Evolutionary conservation across 1,140 invertebrate species (phyloP), one percentile per base, ranked within the genome.

Genomic region (Chironomus striatipennis): DNA sequence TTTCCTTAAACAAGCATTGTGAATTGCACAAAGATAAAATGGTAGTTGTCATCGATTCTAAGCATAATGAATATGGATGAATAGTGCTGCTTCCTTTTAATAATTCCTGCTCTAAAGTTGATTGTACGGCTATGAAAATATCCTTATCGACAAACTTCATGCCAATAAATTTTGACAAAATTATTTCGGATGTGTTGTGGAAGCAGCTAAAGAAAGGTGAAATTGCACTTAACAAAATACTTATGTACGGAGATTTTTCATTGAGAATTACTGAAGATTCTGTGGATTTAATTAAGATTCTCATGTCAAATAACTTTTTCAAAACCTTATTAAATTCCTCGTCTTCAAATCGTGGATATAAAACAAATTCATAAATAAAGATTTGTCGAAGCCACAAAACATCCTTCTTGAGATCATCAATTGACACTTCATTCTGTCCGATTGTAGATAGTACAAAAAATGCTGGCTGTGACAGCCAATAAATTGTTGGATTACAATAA

Each of bases 401-500:
- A 12, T 67, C 18, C 17, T 34, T 24, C 42, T 34, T 57, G 8
- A 73, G n/a, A 12, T n/a, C 3, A 43, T 75, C 77, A 75, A 47
- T 77, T 47, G 75, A 43, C 17, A 73, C 78, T 75, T 42, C 67
- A 75, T 76, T 75, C 73, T 64, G 79, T 17, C 78, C 77, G 4
- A 83, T 73, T 0, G 78, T 80, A 0, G 85, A 78, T 18, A 85
- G 76, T 24, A 84, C 82, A n/a, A 89, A 78, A 43, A 91, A 81
- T 0, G 89, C 86, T 2, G 86, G 84, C 75, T 88, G 85, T 12
- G 87, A 83, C 12, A 92, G 76, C 82, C 88, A 90, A 78, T 89
- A 88, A 70, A 92, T 82, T 42, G 85, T 83, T 2, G 90, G 90
- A 84, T 93, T 93, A 12, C 90, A 84, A 79, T 93, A 92, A 75